Evolutionary conservation across 2,797 vertebrate genomes (phyloP), one percentile per base, ranked within the genome.

Genomic region (Anguilla pacifica): DNA sequence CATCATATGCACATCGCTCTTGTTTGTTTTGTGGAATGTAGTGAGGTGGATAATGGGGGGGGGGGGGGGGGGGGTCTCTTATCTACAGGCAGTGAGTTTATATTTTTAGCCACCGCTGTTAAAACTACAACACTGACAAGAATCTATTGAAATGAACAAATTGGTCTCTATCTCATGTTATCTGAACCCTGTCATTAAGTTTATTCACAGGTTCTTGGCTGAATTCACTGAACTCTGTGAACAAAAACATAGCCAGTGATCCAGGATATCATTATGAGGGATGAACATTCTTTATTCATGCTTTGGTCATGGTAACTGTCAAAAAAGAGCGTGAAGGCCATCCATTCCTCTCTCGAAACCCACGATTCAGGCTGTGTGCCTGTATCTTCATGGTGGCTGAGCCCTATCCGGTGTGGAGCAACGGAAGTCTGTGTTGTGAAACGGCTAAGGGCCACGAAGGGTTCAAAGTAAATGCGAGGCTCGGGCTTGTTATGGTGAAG

Each of bases 381-480:
- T 81, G 35, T 7, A 79, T 82, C 46, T n/a, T 6, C 17, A 6
- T 82, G 79, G 22, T 1, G 9, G 6, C 7, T 51, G 79, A 51
- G 46, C 46, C 79, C 43, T 10, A 46, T 82, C 46, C 9, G 46
- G n/a, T 51, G 19, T 4, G 46, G 79, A 82, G 79, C 79, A 22
- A 5, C 22, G 79, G 79, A 51, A 82, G 79, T 82, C 79, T n/a
- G 43, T 82, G 79, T 82, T 51, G 43, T 49, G 46, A 82, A 25
- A 82, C 46, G 46, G 79, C 46, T 11, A 89, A 72, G 43, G 35
- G 82, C 25, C 74, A 70, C 84, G 25, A 59, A 72, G 83, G 88
- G 74, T 84, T 91, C 90, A 88, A 85, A 86, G 83, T 90, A 92
- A 92, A 92, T 89, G 90, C 87, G 88, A 0, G 51, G 61, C 25